These are phyloP conservation scores for Hymenopus coronatus DNA, from an alignment of 2,888 invertebrate species.

Conservation along the genomic window DNA sequence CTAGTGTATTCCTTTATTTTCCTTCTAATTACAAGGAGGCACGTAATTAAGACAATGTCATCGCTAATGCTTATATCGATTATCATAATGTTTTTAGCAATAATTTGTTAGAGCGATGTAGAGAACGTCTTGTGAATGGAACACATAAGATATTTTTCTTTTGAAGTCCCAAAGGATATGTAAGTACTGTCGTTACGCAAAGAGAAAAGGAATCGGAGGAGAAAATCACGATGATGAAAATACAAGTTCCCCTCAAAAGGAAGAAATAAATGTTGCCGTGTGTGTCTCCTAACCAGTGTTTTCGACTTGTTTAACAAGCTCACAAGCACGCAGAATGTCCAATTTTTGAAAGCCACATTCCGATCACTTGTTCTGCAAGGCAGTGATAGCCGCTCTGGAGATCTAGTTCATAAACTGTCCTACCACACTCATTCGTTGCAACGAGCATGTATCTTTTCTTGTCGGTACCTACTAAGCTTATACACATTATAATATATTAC, in stretches of 20 bases:
- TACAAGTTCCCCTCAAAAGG: background rate
- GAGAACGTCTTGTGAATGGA: too few species aligned
- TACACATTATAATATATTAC: conserved; percentile 10
- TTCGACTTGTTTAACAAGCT: conserved; percentile 3
- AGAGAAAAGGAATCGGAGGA: too few species aligned
- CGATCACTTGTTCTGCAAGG: conserved; percentile 4
- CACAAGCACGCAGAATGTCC: background rate
- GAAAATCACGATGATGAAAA: background rate
- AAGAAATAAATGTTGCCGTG: background rate
- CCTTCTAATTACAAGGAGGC: too few species aligned
- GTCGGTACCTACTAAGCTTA: background rate
- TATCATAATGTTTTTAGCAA: too few species aligned
- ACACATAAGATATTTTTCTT: too few species aligned
- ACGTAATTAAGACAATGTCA: too few species aligned
- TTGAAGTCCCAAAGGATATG: background rate
- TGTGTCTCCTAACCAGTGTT: background rate
- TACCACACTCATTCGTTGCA: conserved; percentile 1
- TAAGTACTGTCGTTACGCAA: background rate
- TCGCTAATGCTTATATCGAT: too few species aligned
- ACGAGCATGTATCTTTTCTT: background rate
- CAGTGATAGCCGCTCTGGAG: background rate
- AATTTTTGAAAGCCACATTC: conserved; percentile 16
- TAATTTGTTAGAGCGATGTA: too few species aligned
- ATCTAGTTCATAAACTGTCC: conserved; percentile 16
- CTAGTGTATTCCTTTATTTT: too few species aligned